Evolutionary conservation across 1,140 invertebrate species (phyloP).

Genomic region (Adelges cooleyi): DNA sequence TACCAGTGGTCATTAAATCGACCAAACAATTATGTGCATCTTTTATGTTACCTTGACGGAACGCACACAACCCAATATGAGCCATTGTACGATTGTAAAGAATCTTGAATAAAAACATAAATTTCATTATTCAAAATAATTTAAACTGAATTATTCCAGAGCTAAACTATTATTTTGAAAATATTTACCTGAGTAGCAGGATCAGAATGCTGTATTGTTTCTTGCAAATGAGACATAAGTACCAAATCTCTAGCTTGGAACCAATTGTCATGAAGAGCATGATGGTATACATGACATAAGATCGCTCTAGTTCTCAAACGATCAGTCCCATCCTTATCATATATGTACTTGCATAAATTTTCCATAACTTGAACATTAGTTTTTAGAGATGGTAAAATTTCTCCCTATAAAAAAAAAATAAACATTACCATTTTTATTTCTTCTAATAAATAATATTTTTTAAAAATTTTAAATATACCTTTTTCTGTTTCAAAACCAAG

Average conservation of each 20-base stretch:
- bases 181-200: conserved; percentile 68
- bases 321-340: conserved; percentile 86
- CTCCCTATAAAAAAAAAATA: conserved; percentile 45
- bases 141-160: too few species aligned
- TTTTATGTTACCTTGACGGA: conserved; percentile 93
- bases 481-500: conserved; percentile 65
- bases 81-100: conserved; percentile 98
- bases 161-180: conserved; percentile 21
- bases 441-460: too few species aligned
- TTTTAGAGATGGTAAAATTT: conserved; percentile 47
- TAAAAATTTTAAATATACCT: conserved; percentile 42
- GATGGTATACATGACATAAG: conserved; percentile 95
- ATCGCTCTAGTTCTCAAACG: conserved; percentile 89
- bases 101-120: conserved; percentile 64
- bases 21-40: conserved; percentile 95
- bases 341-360: conserved; percentile 89
- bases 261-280: conserved; percentile 97
- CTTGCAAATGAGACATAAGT: conserved; percentile 97
- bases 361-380: conserved; percentile 85
- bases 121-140: background rate
- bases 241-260: conserved; percentile 94
- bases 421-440: too few species aligned
- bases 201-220: conserved; percentile 94
- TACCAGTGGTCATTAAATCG: conserved; percentile 94
- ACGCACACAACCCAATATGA: conserved; percentile 94